Percentiles rank a stretch among this genome's conserved stretches.
phyloP scores from a whole-genome alignment of 1,140 invertebrate species.

The Formica exsecta region DNA sequence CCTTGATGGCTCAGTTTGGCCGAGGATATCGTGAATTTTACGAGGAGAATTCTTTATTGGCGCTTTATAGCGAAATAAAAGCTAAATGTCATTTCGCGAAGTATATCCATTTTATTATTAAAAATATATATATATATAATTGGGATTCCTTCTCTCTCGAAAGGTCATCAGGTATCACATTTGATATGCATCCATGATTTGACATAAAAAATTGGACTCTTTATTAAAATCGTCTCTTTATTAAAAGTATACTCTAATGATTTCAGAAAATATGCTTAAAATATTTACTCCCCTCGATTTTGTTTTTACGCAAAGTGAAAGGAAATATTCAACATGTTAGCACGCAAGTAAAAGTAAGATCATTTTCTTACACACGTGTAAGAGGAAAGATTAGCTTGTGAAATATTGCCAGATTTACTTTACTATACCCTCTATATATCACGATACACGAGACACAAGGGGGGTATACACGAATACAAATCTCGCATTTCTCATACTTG shows the following conservation, averaged over 20 bases:
- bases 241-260: no score
- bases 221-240: no score
- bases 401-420: neutral
- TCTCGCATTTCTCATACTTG: neutral
- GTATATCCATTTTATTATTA: slow-evolving; percentile 56
- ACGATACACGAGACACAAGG: neutral
- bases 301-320: neutral
- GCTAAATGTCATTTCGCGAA: slow-evolving; percentile 25
- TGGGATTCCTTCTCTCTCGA: neutral
- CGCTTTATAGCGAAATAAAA: slow-evolving; percentile 55
- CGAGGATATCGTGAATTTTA: slow-evolving; percentile 66
- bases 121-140: slow-evolving; percentile 45
- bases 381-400: neutral
- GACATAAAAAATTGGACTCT: no score
- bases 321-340: neutral
- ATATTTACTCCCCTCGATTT: no score
- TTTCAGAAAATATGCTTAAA: no score
- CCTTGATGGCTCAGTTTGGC: slow-evolving; percentile 47
- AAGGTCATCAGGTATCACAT: neutral
- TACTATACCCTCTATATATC: neutral
- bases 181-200: neutral
- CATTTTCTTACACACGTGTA: neutral
- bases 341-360: neutral
- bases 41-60: slow-evolving; percentile 54
- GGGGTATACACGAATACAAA: neutral